Conservation (phyloP, 2,113 vertebrate genomes). For the Jacana jacana region DNA sequence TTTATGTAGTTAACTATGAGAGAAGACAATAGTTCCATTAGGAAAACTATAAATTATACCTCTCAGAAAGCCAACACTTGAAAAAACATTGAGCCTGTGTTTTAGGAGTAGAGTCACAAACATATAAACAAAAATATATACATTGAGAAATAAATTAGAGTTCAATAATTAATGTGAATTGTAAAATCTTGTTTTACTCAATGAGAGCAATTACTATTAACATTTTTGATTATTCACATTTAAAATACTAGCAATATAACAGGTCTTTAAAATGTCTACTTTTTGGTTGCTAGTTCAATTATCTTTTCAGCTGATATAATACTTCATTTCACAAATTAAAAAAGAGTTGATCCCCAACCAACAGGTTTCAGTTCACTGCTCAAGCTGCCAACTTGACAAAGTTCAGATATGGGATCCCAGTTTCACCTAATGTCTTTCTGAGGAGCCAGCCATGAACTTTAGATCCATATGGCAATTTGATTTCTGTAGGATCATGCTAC, state of each 20-base stretch:
- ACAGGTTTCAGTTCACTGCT: not conserved
- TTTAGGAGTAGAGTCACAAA: not conserved
- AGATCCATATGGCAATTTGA: not conserved
- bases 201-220: conserved; percentile 20
- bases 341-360: not conserved
- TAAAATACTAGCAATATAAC: not conserved
- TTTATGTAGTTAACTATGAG: not conserved
- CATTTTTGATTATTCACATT: conserved; percentile 25
- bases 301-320: conserved; percentile 1
- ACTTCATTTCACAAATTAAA: conserved; percentile 30
- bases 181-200: conserved; percentile 12
- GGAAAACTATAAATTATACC: too few species aligned
- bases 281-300: conserved; percentile 32
- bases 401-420: not conserved
- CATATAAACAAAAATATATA: not conserved
- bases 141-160: not conserved
- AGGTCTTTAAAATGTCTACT: not conserved
- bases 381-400: not conserved
- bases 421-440: not conserved
- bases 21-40: not conserved
- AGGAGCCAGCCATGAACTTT: not conserved
- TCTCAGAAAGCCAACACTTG: not conserved
- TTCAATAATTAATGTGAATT: conserved; percentile 23
- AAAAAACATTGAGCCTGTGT: not conserved
- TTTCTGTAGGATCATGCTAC: not conserved